Conservation (phyloP, 2,797 vertebrate species). For the Trichosurus vulpecula region DNA sequence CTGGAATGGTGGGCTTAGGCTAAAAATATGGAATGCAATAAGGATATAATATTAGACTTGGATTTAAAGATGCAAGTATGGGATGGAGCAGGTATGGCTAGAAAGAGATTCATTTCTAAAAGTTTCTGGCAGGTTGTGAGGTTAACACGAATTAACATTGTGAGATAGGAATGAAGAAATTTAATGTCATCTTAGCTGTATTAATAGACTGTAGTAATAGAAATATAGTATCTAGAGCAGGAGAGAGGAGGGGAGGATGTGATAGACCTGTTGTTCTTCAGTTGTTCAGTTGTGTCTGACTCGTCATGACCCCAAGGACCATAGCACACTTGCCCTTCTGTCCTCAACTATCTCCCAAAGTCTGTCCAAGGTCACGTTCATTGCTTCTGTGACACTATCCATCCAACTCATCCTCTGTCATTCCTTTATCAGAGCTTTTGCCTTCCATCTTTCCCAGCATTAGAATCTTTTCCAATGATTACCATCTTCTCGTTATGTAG, state of each 20-base stretch:
- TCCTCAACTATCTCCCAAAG: too few relatives aligned
- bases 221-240: not conserved
- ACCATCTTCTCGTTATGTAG: too few relatives aligned
- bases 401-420: too few relatives aligned
- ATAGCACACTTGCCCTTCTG: too few relatives aligned
- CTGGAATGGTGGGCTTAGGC: not conserved
- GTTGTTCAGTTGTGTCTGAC: not conserved
- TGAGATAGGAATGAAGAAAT: not conserved
- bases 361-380: too few relatives aligned
- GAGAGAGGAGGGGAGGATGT: not conserved
- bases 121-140: not conserved
- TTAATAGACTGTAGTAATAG: not conserved
- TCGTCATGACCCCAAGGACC: not conserved
- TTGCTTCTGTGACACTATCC: too few relatives aligned
- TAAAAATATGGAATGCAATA: not conserved
- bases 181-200: not conserved
- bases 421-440: too few relatives aligned
- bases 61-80: not conserved
- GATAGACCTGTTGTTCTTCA: not conserved
- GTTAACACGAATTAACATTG: not conserved
- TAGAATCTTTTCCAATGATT: too few relatives aligned
- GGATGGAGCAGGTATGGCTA: not conserved
- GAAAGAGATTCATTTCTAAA: not conserved
- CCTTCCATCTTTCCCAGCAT: too few relatives aligned
- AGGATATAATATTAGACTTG: not conserved